These are phyloP conservation scores for Acronicta alni DNA, from an alignment of 2,888 invertebrate species.

Conservation along the genomic window DNA sequence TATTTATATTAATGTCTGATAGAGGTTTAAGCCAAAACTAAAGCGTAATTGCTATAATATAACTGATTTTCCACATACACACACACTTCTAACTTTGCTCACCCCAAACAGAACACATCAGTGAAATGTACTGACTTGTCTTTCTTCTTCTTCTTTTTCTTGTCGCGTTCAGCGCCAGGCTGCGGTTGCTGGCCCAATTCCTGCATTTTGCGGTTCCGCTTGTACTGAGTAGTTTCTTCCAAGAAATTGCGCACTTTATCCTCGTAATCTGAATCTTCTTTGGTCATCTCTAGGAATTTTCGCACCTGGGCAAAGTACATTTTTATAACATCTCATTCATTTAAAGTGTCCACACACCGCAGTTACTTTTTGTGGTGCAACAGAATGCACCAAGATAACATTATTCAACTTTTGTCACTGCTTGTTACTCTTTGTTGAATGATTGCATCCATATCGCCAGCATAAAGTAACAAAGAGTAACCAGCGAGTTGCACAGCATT, in stretches of 20 bases:
- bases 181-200: constrained; percentile 90
- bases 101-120: constrained; percentile 47
- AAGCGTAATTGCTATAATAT: background rate
- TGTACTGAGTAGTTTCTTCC: constrained; percentile 95
- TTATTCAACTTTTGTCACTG: too few relatives aligned
- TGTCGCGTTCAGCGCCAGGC: constrained; percentile 82
- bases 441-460: too few relatives aligned
- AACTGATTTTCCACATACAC: constrained; percentile 1
- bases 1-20: too few relatives aligned
- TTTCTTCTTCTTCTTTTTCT: constrained; percentile 88
- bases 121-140: constrained; percentile 80
- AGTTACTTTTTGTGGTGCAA: too few relatives aligned
- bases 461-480: too few relatives aligned
- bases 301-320: constrained; percentile 83
- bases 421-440: too few relatives aligned
- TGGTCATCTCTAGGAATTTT: constrained; percentile 93
- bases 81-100: constrained; percentile 26
- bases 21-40: too few relatives aligned
- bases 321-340: background rate
- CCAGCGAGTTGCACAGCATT: too few relatives aligned
- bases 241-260: constrained; percentile 96
- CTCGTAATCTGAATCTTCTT: constrained; percentile 95
- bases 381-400: too few relatives aligned
- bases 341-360: too few relatives aligned
- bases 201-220: constrained; percentile 91